These are phyloP conservation scores for Equus przewalskii DNA, from an alignment of 2,113 vertebrate species.

Conservation along the genomic window DNA sequence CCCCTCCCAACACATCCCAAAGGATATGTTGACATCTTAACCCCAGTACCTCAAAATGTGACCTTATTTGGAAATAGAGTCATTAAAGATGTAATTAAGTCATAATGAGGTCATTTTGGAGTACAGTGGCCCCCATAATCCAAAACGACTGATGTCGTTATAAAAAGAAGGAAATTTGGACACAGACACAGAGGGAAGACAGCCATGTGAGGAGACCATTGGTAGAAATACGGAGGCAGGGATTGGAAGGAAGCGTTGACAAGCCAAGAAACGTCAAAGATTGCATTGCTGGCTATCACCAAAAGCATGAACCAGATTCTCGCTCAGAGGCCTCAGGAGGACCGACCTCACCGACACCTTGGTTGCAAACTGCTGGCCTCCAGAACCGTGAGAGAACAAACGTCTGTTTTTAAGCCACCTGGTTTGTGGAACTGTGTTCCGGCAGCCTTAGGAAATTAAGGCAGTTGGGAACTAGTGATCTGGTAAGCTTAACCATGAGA, in stretches of 20 bases:
- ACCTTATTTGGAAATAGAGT: not conserved
- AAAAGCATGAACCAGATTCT: not conserved
- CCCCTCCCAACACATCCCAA: not conserved
- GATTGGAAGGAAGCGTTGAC: no score
- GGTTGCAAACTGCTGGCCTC: not conserved
- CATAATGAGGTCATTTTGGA: not conserved
- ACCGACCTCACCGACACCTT: not conserved
- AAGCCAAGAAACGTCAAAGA: no score
- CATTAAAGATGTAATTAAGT: not conserved
- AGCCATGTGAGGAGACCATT: not conserved
- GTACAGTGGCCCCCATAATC: not conserved
- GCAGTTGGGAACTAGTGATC: not conserved
- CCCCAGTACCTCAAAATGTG: not conserved
- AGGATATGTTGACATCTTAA: not conserved
- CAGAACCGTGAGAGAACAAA: not conserved
- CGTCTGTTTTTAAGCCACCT: not conserved
- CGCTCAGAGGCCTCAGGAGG: not conserved
- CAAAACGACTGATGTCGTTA: not conserved
- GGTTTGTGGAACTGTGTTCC: not conserved
- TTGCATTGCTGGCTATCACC: not conserved
- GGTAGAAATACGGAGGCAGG: not conserved
- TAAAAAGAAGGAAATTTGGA: not conserved
- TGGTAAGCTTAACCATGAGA: not conserved
- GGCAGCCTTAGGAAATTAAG: not conserved
- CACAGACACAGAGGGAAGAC: not conserved